A percentile compares a stretch with the other conserved stretches of the same genome.
These are phyloP conservation scores for Poeciliopsis gracilis DNA, from an alignment of 2,797 vertebrate species.

Conservation along the genomic window DNA sequence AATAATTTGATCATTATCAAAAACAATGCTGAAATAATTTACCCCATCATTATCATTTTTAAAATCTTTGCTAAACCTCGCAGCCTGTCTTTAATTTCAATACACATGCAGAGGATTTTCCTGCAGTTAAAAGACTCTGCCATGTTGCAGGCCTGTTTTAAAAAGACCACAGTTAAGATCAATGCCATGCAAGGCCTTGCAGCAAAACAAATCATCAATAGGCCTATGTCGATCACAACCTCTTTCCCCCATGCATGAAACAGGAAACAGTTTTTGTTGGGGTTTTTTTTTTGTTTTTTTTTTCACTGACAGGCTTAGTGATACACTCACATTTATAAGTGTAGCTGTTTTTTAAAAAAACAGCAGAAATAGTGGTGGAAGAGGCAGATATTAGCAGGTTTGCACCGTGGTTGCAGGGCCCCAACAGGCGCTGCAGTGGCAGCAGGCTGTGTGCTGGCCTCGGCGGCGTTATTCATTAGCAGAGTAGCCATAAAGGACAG, in stretches of 20 bases:
- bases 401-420: conserved; percentile 87
- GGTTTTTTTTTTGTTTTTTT: background rate
- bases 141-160: conserved; percentile 65
- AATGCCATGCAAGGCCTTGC: conserved; percentile 77
- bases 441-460: conserved; percentile 60
- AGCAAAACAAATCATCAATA: conserved; percentile 81
- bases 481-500: conserved; percentile 23
- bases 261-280: conserved; percentile 26
- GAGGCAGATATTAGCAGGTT: conserved; percentile 81
- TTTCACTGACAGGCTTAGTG: conserved; percentile 27
- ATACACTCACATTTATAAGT: conserved; percentile 48
- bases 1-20: background rate
- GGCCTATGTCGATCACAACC: conserved; percentile 72
- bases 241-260: conserved; percentile 67
- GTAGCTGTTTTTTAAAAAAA: conserved; percentile 16
- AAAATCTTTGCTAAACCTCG: background rate
- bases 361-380: background rate
- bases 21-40: background rate
- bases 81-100: background rate
- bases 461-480: conserved; percentile 47
- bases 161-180: conserved; percentile 68
- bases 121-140: conserved; percentile 51
- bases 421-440: conserved; percentile 87
- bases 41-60: background rate
- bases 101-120: conserved; percentile 7